Conservation (phyloP, 1,140 invertebrate species). For the Leguminivora glycinivorella region DNA sequence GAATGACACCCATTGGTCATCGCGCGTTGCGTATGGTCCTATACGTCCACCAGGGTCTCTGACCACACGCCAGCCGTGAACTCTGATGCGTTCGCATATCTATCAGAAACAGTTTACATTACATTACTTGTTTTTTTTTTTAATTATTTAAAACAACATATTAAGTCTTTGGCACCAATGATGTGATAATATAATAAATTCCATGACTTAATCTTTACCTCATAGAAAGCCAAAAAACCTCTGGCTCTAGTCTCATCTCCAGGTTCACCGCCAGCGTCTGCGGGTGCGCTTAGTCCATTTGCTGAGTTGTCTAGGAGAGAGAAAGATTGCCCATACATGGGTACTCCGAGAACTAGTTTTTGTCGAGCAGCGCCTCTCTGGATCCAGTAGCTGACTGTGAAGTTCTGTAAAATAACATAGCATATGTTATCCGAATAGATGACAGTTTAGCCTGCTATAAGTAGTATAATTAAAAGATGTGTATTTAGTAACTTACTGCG, state of each 20-base stretch:
- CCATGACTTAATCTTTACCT: constrained; percentile 77
- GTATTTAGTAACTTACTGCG: constrained; percentile 76
- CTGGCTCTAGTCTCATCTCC: constrained; percentile 88
- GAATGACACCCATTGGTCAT: constrained; percentile 92
- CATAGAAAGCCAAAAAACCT: constrained; percentile 92
- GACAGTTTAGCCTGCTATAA: neutral
- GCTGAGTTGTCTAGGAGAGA: constrained; percentile 83
- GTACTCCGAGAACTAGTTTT: constrained; percentile 91
- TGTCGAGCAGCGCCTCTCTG: constrained; percentile 85
- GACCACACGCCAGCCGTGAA: constrained; percentile 84
- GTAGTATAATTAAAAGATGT: too few species aligned
- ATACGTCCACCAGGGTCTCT: constrained; percentile 84
- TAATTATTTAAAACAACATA: too few species aligned
- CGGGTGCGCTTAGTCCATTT: constrained; percentile 83
- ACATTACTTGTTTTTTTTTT: too few species aligned
- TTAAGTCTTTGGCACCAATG: neutral
- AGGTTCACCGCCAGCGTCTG: constrained; percentile 87
- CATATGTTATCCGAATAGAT: neutral
- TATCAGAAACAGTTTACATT: constrained; percentile 55
- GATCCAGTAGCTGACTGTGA: constrained; percentile 90
- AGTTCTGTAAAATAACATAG: constrained; percentile 81
- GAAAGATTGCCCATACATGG: constrained; percentile 92
- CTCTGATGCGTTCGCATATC: constrained; percentile 85
- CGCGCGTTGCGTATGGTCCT: constrained; percentile 86
- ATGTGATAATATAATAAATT: neutral